Evolutionary conservation across 2,888 invertebrate species (phyloP).

Genomic region (Oscheius onirici): DNA sequence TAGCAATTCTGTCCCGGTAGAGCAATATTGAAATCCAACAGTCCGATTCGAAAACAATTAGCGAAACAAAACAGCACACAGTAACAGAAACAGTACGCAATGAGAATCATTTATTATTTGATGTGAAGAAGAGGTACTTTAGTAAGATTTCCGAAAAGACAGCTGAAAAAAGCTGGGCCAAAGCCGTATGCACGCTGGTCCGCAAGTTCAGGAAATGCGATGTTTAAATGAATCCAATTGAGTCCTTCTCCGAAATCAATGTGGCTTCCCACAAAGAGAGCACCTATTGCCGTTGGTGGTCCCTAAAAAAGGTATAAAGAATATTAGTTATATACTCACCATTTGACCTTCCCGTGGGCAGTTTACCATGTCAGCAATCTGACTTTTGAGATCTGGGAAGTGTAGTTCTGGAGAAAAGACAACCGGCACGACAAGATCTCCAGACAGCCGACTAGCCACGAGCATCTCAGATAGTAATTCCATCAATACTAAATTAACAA

Average conservation of each 20-base stretch:
- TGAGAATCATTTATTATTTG: too few species aligned
- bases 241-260: conserved; percentile 76
- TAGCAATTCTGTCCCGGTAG: too few species aligned
- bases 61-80: too few species aligned
- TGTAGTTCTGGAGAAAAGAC: conserved; percentile 89
- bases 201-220: conserved; percentile 82
- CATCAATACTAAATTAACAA: not conserved
- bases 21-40: too few species aligned
- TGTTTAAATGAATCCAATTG: conserved; percentile 89
- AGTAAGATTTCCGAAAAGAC: conserved; percentile 11
- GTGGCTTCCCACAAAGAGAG: conserved; percentile 85
- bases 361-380: conserved; percentile 88
- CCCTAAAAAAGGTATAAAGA: conserved; percentile 75
- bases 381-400: conserved; percentile 82
- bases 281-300: conserved; percentile 87
- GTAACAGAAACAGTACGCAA: too few species aligned
- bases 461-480: conserved; percentile 6
- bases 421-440: conserved; percentile 85
- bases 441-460: conserved; percentile 80
- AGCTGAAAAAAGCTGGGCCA: conserved; percentile 75
- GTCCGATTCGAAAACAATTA: too few species aligned
- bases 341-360: conserved; percentile 15
- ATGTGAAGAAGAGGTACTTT: conserved; percentile 4
- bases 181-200: conserved; percentile 59
- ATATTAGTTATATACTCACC: not conserved